Percentiles rank a stretch among this genome's conserved stretches.
phyloP scores from a whole-genome alignment of 2,888 invertebrate species.

The Agrotis ipsilon region DNA sequence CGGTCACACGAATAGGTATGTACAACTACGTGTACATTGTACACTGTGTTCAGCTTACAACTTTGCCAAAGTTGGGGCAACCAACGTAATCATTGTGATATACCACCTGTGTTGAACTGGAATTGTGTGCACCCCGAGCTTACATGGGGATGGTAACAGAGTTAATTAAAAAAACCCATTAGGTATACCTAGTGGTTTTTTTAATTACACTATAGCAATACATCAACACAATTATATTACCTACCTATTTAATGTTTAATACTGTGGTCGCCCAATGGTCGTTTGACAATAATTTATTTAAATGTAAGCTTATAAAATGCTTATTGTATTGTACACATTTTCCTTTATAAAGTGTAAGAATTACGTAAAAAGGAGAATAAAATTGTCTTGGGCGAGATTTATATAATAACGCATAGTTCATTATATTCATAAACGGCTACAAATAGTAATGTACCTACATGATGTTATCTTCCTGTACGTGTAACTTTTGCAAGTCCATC shows the following conservation, averaged over 20 bases:
- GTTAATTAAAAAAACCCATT: constrained; percentile 15
- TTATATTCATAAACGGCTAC: no score
- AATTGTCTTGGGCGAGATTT: no score
- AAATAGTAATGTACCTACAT: no score
- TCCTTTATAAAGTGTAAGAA: no score
- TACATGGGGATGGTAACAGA: neutral
- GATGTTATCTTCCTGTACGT: no score
- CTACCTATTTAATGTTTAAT: neutral
- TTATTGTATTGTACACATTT: no score
- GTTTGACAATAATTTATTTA: no score
- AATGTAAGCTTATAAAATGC: no score
- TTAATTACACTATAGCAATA: neutral
- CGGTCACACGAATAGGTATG: neutral
- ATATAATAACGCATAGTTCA: no score
- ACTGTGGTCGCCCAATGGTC: no score
- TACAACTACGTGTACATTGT: neutral
- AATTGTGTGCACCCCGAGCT: neutral
- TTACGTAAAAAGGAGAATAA: no score
- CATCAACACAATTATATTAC: neutral
- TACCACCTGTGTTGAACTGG: neutral
- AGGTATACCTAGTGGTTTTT: neutral
- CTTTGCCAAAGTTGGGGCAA: neutral
- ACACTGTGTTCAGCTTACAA: neutral
- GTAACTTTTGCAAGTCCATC: no score
- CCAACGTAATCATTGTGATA: neutral